Evolutionary conservation across 1,140 invertebrate genomes (phyloP), one percentile per base, ranked within the genome.

Genomic region (Theocolax elegans): DNA sequence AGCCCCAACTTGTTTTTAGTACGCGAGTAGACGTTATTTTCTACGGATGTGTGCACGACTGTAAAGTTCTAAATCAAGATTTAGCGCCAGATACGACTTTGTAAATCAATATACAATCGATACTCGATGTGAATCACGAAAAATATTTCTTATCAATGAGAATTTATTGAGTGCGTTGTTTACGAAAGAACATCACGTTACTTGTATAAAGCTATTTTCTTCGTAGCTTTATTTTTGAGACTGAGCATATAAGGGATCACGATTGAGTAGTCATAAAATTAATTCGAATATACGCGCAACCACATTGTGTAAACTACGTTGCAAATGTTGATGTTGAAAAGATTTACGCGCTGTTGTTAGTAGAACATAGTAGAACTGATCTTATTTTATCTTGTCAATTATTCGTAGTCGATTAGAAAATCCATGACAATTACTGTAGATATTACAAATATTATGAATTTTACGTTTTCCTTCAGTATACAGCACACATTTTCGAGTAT

Each of bases 191-290:
- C 40, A 44, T 53, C 58, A 19, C 48, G 25, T 51, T 60, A 38
- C 29, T 62, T 17, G 38, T 54, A 25, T 40, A 31, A 44, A 66
- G 38, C 8, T 56, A 29, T 21, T 67, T 48, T 38, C 23, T 17
- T 54, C 6, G 25, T 19, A 25, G 38, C 49, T 69, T 69, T 69
- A 69, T 62, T 63, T 68, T 63, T 69, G 59, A 69, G 67, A 63
- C 58, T 69, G 67, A 69, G 38, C 13, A 23, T n/a, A n/a, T 56
- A 21, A 15, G 58, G 59, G 59, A 69, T 31, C 49, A 69, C 19
- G 35, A 46, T 69, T 23, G 17, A 35, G 35, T 68, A 67, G 29
- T 40, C 44, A 59, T 59, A 60, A 60, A 46, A 31, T 62, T 15
- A n/a, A 31, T 46, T 29, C 51, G 27, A 49, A 58, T 66, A 46